A percentile compares a stretch with the other conserved stretches of the same genome.
phyloP scores from a whole-genome alignment of 30 jellyfish, hydroid and myxozoan genomes.

The Aurelia coerulea region DNA sequence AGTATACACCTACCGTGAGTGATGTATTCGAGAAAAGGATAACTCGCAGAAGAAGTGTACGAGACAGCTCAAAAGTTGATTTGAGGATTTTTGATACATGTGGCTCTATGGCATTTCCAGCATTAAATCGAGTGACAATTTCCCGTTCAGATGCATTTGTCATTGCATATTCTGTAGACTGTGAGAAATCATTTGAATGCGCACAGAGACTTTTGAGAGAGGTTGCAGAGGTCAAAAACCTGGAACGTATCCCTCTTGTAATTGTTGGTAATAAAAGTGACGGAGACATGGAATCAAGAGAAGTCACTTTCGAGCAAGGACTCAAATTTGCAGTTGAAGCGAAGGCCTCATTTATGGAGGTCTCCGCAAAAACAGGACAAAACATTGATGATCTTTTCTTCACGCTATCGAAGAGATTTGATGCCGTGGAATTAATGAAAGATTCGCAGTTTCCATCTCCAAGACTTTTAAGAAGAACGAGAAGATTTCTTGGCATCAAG shows the following conservation, averaged over 20 bases:
- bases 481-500: too few relatives aligned
- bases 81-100: conserved; percentile 68
- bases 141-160: conserved; percentile 66
- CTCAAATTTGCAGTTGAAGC: conserved; percentile 75
- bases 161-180: conserved; percentile 66
- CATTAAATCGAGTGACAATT: conserved; percentile 64
- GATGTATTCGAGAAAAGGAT: conserved; percentile 54
- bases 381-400: conserved; percentile 48
- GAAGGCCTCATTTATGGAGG: conserved; percentile 73
- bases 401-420: conserved; percentile 40
- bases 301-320: conserved; percentile 67
- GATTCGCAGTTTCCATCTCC: too few relatives aligned
- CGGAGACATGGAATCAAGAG: conserved; percentile 14
- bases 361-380: conserved; percentile 64
- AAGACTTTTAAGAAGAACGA: too few relatives aligned
- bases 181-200: conserved; percentile 57
- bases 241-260: conserved; percentile 47
- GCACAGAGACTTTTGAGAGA: conserved; percentile 55
- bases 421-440: conserved; percentile 23
- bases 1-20: conserved; percentile 64
- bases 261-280: conserved; percentile 70
- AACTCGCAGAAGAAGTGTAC: not conserved
- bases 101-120: conserved; percentile 82
- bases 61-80: conserved; percentile 29
- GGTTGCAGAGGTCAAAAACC: conserved; percentile 46